Evolutionary conservation across 2,797 vertebrate genomes (phyloP).

Genomic region (Myotis planiceps): DNA sequence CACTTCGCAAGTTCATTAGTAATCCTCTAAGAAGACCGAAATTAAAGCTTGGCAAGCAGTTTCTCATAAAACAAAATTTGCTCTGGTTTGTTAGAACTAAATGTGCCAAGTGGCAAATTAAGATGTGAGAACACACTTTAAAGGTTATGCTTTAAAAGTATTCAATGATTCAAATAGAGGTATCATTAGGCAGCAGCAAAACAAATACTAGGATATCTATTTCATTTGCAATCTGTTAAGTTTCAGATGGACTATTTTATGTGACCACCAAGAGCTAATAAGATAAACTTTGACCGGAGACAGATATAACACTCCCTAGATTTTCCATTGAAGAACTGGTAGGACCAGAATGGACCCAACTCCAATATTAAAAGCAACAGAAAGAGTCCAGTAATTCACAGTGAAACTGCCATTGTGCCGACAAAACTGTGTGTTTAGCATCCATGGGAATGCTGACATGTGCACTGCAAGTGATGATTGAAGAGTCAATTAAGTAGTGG

Average conservation of each 20-base stretch:
- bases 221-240: conserved; percentile 21
- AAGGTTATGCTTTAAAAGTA: conserved; percentile 68
- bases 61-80: conserved; percentile 70
- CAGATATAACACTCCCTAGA: neutral
- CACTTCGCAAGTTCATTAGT: conserved; percentile 79
- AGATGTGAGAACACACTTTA: conserved; percentile 54
- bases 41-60: conserved; percentile 74
- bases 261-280: neutral
- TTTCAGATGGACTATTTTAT: conserved; percentile 9
- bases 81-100: conserved; percentile 73
- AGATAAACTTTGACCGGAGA: conserved; percentile 26
- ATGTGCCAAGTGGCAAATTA: conserved; percentile 53
- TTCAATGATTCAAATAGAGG: conserved; percentile 33
- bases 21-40: conserved; percentile 75
- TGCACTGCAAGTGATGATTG: neutral
- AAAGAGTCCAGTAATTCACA: conserved; percentile 26
- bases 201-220: neutral
- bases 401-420: neutral
- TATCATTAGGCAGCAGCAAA: conserved; percentile 54
- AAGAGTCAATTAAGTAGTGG: conserved; percentile 57
- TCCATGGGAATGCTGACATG: neutral
- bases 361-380: neutral
- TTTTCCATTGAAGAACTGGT: conserved; percentile 1
- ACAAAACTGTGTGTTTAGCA: neutral
- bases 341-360: neutral